phyloP scores from a whole-genome alignment of 2,797 vertebrate species.

The Cottoperca gobio region DNA sequence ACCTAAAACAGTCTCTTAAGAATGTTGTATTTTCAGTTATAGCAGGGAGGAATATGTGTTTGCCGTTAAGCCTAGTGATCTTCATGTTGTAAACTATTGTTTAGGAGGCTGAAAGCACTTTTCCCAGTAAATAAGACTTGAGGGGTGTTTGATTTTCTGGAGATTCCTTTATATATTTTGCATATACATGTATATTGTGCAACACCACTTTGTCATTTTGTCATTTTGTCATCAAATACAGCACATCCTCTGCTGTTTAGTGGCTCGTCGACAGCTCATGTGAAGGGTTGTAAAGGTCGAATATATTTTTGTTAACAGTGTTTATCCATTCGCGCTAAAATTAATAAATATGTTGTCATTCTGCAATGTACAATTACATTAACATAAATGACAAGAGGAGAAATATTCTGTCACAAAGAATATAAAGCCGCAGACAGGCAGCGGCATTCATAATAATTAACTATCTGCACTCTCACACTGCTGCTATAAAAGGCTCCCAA shows the following conservation, averaged over 20 bases:
- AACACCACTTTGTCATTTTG: not conserved
- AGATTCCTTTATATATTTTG: fast-evolving
- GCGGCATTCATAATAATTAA: constrained; percentile 22
- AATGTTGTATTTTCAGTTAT: not conserved
- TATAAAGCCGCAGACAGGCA: constrained; percentile 1
- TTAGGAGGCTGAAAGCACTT: not conserved
- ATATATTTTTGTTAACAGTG: not conserved
- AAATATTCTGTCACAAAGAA: not conserved
- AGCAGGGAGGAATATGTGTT: not conserved
- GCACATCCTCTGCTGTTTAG: not conserved
- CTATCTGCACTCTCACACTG: constrained; percentile 27
- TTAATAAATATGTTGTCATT: too few species aligned
- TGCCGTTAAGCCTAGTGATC: not conserved
- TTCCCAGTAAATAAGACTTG: not conserved
- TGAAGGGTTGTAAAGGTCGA: not conserved
- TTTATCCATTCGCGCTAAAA: not conserved
- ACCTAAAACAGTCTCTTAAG: not conserved
- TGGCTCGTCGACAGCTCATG: not conserved
- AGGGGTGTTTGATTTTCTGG: not conserved
- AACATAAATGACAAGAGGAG: not conserved
- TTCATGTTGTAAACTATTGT: not conserved
- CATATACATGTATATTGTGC: too few species aligned
- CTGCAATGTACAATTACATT: not conserved
- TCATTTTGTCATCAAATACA: not conserved
- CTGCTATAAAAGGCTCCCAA: constrained; percentile 53